Conservation (phyloP, 1,140 invertebrate genomes). For the Harlomillsia oculata region DNA sequence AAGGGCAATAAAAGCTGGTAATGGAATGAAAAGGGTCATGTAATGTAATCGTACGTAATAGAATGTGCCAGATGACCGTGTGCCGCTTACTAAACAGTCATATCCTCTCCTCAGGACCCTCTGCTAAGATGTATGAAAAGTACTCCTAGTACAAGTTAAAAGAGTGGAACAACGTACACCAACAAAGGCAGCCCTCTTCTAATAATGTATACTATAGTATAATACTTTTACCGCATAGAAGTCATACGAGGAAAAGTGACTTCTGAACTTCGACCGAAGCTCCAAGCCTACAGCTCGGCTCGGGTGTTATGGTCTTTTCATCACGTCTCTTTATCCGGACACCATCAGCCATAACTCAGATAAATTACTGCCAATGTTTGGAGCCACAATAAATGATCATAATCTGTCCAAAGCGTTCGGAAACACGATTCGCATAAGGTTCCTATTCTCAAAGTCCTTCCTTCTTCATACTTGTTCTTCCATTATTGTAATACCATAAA, state of each 20-base stretch:
- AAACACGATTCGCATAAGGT: slow-evolving; percentile 35
- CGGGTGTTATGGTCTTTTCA: slow-evolving; percentile 30
- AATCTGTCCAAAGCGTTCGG: slow-evolving; percentile 30
- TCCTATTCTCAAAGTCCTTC: slow-evolving; percentile 14
- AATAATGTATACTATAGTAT: too few species aligned
- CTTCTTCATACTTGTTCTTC: too few species aligned
- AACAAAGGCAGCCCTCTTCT: too few species aligned
- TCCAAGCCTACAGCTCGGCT: too few species aligned
- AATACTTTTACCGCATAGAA: too few species aligned
- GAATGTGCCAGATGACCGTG: slow-evolving; percentile 26
- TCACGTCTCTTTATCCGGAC: slow-evolving; percentile 31
- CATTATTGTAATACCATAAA: too few species aligned
- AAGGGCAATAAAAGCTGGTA: slow-evolving; percentile 31
- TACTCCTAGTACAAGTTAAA: too few species aligned
- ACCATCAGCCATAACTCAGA: slow-evolving; percentile 36
- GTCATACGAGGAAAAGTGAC: too few species aligned
- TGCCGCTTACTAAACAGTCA: slow-evolving; percentile 20
- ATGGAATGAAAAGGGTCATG: slow-evolving; percentile 27
- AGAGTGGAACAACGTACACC: too few species aligned
- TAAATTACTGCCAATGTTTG: slow-evolving; percentile 35
- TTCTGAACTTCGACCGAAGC: too few species aligned
- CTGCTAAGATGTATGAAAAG: too few species aligned
- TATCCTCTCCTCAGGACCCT: too few species aligned
- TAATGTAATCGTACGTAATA: slow-evolving; percentile 23
- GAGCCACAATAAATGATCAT: slow-evolving; percentile 36